Base-by-base conservation (phyloP, 2,113 vertebrate genomes). In the Boleophthalmus pectinirostris region DNA sequence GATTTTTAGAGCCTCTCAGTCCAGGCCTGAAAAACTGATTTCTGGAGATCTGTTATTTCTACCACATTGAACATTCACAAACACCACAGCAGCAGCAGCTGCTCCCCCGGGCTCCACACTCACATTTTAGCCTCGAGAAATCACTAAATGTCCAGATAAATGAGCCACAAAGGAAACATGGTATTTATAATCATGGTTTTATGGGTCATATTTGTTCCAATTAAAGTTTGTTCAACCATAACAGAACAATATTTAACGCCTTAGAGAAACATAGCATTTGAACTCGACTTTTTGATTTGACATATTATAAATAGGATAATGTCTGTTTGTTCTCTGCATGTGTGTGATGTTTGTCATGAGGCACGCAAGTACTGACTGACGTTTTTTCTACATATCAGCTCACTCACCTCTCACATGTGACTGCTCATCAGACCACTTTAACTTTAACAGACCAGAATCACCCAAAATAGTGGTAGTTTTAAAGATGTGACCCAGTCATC, bases 141-240 rank as follows among this genome's bases (percentile, higher is more conserved):
- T 4, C 16, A 69, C 33, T 2, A n/a, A 14, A 68, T 25, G 77
- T 49, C 1, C 38, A 46, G 60, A 5, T 65, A 43, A 72, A 69
- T 51, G 23, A 54, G 18, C 15, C 64, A 66, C 64, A 66, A 45
- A 66, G 65, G 43, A 70, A 14, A 74, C 61, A 77, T 47, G 21
- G 60, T 66, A 46, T 43, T 68, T 54, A 64, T 0, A 65, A 43
- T 33, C 33, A 25, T 6, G 29, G 74, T 84, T 73, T 84, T 69
- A 21, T 25, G 5, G 0, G 38, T 10, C 57, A 56, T 66, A 51
- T 73, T 49, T 73, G 75, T 29, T 78, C 11, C 15, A 0, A 56
- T 78, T 65, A 73, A 72, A 68, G 15, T 54, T 58, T 35, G 67
- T 66, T 77, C 57, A 53, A 54, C 11, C 29, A 61, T 73, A 71